Percentiles rank a stretch among this genome's conserved stretches.
phyloP scores from a whole-genome alignment of 2,113 vertebrate genomes.

The Chaenogobius annularis region DNA sequence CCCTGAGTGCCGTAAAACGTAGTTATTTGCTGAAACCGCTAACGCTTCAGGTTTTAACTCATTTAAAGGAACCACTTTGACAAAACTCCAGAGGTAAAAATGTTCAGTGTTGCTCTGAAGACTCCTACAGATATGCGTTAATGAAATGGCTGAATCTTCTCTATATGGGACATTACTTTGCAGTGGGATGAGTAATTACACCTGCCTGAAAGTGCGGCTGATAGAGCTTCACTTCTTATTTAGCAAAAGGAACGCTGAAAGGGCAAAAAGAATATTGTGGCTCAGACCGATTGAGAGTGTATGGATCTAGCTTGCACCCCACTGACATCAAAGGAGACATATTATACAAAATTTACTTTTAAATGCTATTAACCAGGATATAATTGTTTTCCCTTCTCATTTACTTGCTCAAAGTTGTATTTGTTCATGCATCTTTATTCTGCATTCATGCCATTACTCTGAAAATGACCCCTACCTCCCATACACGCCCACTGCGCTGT shows the following conservation, averaged over 20 bases:
- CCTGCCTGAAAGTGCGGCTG: neutral
- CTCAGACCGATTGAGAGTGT: neutral
- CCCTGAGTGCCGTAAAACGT: slow-evolving; percentile 28
- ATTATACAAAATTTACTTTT: too few species aligned
- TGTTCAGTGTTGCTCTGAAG: slow-evolving; percentile 39
- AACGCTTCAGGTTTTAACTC: slow-evolving; percentile 34
- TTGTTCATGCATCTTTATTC: too few species aligned
- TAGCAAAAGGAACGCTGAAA: neutral
- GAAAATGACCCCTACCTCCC: too few species aligned
- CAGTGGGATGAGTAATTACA: slow-evolving; percentile 37
- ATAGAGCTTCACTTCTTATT: slow-evolving; percentile 12
- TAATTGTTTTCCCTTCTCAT: too few species aligned
- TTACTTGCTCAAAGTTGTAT: too few species aligned
- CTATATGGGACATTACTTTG: slow-evolving; percentile 34
- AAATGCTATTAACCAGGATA: too few species aligned
- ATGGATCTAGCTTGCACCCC: neutral
- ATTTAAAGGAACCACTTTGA: slow-evolving; percentile 29
- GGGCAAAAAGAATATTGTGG: neutral
- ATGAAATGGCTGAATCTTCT: slow-evolving; percentile 46
- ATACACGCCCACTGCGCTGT: too few species aligned
- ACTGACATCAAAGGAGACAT: neutral
- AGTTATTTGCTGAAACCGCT: slow-evolving; percentile 20
- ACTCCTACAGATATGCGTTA: slow-evolving; percentile 42
- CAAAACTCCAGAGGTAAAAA: slow-evolving; percentile 30
- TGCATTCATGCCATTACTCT: too few species aligned